Conservation (phyloP, 2,797 vertebrate species). For the Acanthiza pusilla region DNA sequence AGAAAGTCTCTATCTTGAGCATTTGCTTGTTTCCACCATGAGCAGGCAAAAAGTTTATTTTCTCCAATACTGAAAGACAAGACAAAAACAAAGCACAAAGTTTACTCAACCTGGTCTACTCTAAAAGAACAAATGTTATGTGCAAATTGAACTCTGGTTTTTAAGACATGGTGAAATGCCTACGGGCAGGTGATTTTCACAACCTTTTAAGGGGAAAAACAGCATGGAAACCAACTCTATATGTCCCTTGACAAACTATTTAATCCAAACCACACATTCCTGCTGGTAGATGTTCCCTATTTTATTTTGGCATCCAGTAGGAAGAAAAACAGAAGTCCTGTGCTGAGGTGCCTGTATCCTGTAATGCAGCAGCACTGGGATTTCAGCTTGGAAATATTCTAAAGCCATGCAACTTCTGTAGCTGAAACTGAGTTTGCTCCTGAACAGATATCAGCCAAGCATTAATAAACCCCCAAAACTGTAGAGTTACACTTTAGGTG, state of each 20-base stretch:
- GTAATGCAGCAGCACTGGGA: background rate
- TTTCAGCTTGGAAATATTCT: background rate
- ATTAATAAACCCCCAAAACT: background rate
- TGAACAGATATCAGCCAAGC: background rate
- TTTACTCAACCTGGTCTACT: constrained; percentile 9
- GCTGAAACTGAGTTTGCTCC: background rate
- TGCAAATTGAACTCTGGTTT: background rate
- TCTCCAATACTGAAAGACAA: constrained; percentile 78
- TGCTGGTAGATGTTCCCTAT: background rate
- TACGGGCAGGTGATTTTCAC: background rate
- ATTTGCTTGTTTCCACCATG: background rate
- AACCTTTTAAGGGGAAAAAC: background rate
- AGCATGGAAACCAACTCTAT: background rate
- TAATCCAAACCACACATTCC: background rate
- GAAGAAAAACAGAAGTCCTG: background rate
- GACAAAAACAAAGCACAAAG: background rate
- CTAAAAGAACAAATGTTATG: background rate
- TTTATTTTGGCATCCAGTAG: background rate
- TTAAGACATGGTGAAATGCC: background rate
- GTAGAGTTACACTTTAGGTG: background rate
- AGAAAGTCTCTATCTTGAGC: background rate
- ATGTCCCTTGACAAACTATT: background rate
- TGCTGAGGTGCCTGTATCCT: background rate
- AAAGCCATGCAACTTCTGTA: background rate
- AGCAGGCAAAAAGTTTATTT: constrained; percentile 59